Conservation (phyloP, 2,797 vertebrate genomes). For the Silurus lanzhouensis region DNA sequence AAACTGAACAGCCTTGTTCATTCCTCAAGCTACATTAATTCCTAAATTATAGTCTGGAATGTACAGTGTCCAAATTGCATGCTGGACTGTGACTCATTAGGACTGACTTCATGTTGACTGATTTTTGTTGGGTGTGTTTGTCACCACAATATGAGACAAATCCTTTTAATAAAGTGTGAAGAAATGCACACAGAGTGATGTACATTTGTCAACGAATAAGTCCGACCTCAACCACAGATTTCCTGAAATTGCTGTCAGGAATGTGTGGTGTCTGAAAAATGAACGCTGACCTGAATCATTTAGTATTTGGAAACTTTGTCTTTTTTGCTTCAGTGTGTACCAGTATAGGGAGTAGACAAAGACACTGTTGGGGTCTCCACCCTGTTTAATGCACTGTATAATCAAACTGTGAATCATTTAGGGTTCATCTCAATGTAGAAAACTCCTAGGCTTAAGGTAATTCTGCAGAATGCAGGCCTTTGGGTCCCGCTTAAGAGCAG, state of each 20-base stretch:
- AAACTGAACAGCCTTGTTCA: background rate
- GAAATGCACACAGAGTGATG: background rate
- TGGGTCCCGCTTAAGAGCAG: no score
- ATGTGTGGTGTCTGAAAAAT: background rate
- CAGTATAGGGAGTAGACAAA: no score
- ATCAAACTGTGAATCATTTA: background rate
- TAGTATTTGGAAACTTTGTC: background rate
- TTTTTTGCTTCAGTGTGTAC: no score
- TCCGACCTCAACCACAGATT: background rate
- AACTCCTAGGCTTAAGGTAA: background rate
- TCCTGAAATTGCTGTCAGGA: background rate
- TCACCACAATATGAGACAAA: background rate
- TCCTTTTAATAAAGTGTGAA: background rate
- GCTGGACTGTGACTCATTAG: background rate
- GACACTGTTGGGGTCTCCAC: background rate
- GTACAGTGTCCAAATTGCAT: background rate
- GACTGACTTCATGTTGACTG: background rate
- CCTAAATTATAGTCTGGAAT: background rate
- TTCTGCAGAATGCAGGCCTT: background rate
- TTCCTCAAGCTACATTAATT: background rate
- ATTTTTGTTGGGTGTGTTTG: no score
- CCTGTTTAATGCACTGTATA: background rate
- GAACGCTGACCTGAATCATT: background rate
- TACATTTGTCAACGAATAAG: background rate
- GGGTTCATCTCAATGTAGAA: background rate